A percentile compares a stretch with the other conserved stretches of the same genome.
Conservation (phyloP, 2,797 vertebrate genomes). For the Nasua narica region DNA sequence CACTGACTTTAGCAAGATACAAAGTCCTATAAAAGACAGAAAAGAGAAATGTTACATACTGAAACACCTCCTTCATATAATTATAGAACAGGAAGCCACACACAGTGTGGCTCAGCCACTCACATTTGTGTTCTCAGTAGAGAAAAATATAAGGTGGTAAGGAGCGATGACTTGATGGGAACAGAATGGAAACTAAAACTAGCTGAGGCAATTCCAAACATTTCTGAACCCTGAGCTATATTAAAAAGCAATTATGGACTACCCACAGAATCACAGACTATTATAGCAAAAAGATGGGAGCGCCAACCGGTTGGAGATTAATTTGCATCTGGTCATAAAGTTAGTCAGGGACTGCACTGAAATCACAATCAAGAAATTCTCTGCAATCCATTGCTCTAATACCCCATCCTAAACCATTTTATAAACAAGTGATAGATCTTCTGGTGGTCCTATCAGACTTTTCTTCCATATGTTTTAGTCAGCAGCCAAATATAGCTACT, state of each 20-base stretch:
- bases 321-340: not conserved
- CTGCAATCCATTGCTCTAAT: not conserved
- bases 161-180: not conserved
- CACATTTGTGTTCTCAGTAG: not conserved
- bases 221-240: not conserved
- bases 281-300: not conserved
- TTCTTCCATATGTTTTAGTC: not conserved
- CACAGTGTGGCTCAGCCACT: not conserved
- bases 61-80: constrained; percentile 21
- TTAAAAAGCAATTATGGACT: not conserved
- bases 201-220: not conserved
- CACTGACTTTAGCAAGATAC: constrained; percentile 64
- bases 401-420: not conserved
- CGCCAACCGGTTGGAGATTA: not conserved
- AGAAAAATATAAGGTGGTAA: constrained; percentile 27
- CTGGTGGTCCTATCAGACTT: not conserved
- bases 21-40: constrained; percentile 67
- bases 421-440: not conserved
- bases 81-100: not conserved
- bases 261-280: not conserved
- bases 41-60: constrained; percentile 48
- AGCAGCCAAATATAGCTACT: not conserved
- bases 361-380: constrained; percentile 30
- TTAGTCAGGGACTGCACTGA: not conserved
- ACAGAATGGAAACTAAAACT: not conserved